Conservation (phyloP, 1,140 invertebrate genomes). For the Drosophila erecta region DNA sequence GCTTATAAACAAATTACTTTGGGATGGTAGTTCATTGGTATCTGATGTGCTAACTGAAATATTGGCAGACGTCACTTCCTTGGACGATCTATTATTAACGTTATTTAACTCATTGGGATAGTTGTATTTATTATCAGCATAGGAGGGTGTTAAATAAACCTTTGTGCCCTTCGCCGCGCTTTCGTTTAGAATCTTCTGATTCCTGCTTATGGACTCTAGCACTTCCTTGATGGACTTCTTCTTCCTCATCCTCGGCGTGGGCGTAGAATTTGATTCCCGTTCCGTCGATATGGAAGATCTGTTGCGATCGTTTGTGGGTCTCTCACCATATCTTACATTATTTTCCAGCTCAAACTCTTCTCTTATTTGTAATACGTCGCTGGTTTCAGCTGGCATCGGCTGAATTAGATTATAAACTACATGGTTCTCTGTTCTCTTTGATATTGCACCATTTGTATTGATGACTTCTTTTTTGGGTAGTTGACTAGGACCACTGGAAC, state of each 20-base stretch:
- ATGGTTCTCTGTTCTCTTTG: conserved; percentile 10
- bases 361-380: conserved; percentile 18
- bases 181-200: conserved; percentile 76
- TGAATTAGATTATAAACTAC: not conserved
- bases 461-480: conserved; percentile 1
- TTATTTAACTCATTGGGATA: conserved; percentile 32
- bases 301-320: not conserved
- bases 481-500: conserved; percentile 7
- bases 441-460: conserved; percentile 1
- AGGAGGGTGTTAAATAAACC: conserved; percentile 48
- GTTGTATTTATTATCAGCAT: conserved; percentile 28
- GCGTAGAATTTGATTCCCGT: conserved; percentile 12
- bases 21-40: conserved; percentile 18
- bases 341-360: conserved; percentile 33
- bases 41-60: conserved; percentile 9
- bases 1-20: conserved; percentile 62
- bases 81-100: conserved; percentile 14
- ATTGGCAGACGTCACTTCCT: conserved; percentile 34
- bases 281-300: conserved; percentile 6
- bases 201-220: conserved; percentile 83
- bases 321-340: not conserved
- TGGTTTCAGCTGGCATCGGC: not conserved
- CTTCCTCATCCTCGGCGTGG: conserved; percentile 29
- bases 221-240: conserved; percentile 80
- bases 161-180: conserved; percentile 68